Evolutionary conservation across 2,888 invertebrate genomes (phyloP).

Genomic region (Venustoraphidia nigricollis): DNA sequence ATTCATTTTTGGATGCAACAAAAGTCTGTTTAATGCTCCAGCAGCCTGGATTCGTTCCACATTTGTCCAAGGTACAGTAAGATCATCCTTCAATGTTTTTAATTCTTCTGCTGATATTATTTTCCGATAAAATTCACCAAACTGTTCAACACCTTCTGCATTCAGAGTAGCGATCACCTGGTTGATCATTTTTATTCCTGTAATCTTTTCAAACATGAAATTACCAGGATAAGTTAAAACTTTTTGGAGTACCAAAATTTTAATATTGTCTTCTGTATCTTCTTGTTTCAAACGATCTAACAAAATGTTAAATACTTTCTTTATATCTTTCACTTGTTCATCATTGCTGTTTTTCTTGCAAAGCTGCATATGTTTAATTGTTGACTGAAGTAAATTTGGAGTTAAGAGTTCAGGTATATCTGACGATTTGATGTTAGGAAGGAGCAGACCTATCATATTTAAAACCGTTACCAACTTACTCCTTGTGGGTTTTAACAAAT

Average conservation of each 20-base stretch:
- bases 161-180: constrained; percentile 44
- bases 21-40: constrained; percentile 32
- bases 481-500: constrained; percentile 34
- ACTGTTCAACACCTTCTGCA: constrained; percentile 41
- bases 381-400: constrained; percentile 45
- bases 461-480: constrained; percentile 41
- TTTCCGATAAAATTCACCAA: constrained; percentile 43
- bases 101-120: constrained; percentile 39
- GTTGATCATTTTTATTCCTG: constrained; percentile 46
- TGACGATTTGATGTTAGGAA: constrained; percentile 29
- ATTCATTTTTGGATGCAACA: constrained; percentile 25
- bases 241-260: constrained; percentile 43
- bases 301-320: constrained; percentile 34
- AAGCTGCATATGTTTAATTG: constrained; percentile 15
- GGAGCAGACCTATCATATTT: too few relatives aligned
- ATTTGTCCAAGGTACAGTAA: constrained; percentile 43
- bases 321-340: constrained; percentile 39
- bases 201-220: constrained; percentile 58
- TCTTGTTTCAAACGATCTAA: constrained; percentile 33
- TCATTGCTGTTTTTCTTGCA: constrained; percentile 34
- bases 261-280: constrained; percentile 31
- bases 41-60: constrained; percentile 52
- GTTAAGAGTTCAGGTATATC: constrained; percentile 43
- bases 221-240: constrained; percentile 53
- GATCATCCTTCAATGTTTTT: constrained; percentile 32